phyloP scores from a whole-genome alignment of 2,113 vertebrate genomes.

The Stomatorhinus ivindoensis region DNA sequence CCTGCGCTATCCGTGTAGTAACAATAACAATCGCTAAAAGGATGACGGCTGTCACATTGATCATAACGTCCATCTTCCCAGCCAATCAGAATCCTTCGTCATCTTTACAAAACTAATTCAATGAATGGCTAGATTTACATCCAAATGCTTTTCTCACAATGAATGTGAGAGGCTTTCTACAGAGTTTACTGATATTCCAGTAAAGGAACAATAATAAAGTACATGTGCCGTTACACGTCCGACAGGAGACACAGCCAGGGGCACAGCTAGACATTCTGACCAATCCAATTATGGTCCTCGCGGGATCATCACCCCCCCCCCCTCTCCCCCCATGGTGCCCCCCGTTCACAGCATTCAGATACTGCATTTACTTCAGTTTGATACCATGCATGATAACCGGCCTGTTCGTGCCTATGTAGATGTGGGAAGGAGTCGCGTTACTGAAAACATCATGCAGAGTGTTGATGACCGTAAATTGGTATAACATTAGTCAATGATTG shows the following conservation, averaged over 20 bases:
- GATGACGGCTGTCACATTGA: neutral
- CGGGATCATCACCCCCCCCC: neutral
- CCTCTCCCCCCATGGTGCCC: neutral
- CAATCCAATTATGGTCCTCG: neutral
- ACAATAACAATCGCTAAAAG: neutral
- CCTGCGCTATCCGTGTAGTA: neutral
- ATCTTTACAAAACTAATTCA: conserved; percentile 12
- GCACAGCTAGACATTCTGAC: neutral
- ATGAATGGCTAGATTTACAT: neutral
- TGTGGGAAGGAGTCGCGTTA: neutral
- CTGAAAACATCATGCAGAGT: neutral
- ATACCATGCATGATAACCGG: too few relatives aligned
- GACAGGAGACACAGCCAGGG: neutral
- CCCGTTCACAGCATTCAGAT: neutral
- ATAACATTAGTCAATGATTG: conserved; percentile 71
- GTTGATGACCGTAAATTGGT: conserved; percentile 13
- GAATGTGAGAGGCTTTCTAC: neutral
- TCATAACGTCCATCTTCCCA: neutral
- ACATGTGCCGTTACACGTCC: neutral
- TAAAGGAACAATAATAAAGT: neutral
- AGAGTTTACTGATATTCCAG: neutral
- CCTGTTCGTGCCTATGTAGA: neutral
- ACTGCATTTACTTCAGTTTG: too few relatives aligned
- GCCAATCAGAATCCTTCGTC: neutral
- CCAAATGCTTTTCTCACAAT: neutral